phyloP scores from a whole-genome alignment of 2,888 invertebrate species.

The Pseudococcus jackbeardsleyi region DNA sequence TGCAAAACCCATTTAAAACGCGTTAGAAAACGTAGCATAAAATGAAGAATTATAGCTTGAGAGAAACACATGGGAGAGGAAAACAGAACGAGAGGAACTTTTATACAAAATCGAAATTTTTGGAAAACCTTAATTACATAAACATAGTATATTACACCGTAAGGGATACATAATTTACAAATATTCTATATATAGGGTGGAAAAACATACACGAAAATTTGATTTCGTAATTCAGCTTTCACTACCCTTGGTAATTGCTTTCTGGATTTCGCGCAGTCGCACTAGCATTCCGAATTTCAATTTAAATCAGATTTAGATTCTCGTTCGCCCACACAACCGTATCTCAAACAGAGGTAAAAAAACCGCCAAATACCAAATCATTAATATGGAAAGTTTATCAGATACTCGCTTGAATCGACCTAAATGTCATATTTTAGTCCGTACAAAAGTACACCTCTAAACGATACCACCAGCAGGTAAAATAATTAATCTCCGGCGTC shows the following conservation, averaged over 20 bases:
- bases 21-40: slow-evolving; percentile 40
- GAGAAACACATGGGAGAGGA: not conserved
- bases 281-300: not conserved
- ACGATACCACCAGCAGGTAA: not conserved
- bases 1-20: slow-evolving; percentile 35
- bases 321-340: not conserved
- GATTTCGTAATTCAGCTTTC: slow-evolving; percentile 20
- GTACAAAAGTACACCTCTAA: not conserved
- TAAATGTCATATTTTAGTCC: not conserved
- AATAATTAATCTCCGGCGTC: not conserved
- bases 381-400: too few species aligned
- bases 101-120: slow-evolving; percentile 37
- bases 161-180: slow-evolving; percentile 44
- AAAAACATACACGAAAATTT: slow-evolving; percentile 29
- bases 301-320: not conserved
- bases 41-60: slow-evolving; percentile 41
- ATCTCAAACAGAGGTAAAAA: too few species aligned
- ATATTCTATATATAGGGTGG: slow-evolving; percentile 24
- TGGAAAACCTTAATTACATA: slow-evolving; percentile 28
- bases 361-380: too few species aligned
- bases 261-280: not conserved
- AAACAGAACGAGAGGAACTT: not conserved
- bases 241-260: slow-evolving; percentile 34
- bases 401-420: not conserved
- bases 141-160: slow-evolving; percentile 38